Conservation (phyloP, 2,888 invertebrate genomes). For the Macrosiphum euphorbiae region DNA sequence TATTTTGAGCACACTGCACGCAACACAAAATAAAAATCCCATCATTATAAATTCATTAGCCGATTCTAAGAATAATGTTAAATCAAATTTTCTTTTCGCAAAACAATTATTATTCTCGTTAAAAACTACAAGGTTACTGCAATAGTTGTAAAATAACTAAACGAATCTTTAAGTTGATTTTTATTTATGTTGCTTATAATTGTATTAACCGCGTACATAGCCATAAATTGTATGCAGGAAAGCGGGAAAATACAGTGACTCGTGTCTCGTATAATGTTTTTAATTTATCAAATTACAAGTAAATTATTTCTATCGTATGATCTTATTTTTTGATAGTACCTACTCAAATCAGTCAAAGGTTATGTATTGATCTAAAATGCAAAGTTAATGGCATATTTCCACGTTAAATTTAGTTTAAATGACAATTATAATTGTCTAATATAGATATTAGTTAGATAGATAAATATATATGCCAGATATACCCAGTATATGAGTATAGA, state of each 20-base stretch:
- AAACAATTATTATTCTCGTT: not conserved
- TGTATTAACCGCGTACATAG: too few relatives aligned
- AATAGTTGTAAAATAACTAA: not conserved
- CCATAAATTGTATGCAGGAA: not conserved
- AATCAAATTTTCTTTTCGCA: not conserved
- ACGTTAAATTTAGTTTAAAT: not conserved
- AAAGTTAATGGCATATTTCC: not conserved
- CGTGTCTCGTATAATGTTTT: not conserved
- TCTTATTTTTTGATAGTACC: not conserved
- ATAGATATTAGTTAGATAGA: not conserved
- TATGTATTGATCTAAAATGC: not conserved
- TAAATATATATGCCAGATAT: not conserved
- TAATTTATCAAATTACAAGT: not conserved
- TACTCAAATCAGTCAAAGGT: not conserved
- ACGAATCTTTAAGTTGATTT: not conserved
- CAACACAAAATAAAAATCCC: not conserved
- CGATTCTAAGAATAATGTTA: not conserved
- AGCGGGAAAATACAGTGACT: not conserved
- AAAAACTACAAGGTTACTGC: not conserved
- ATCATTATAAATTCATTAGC: constrained; percentile 35
- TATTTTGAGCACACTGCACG: not conserved
- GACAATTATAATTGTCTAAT: not conserved
- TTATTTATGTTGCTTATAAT: not conserved
- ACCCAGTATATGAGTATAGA: too few relatives aligned
- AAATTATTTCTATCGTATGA: not conserved